Evolutionary conservation across 1,140 invertebrate genomes (phyloP), one percentile per base, ranked within the genome.

Genomic region (Achatina immaculata): DNA sequence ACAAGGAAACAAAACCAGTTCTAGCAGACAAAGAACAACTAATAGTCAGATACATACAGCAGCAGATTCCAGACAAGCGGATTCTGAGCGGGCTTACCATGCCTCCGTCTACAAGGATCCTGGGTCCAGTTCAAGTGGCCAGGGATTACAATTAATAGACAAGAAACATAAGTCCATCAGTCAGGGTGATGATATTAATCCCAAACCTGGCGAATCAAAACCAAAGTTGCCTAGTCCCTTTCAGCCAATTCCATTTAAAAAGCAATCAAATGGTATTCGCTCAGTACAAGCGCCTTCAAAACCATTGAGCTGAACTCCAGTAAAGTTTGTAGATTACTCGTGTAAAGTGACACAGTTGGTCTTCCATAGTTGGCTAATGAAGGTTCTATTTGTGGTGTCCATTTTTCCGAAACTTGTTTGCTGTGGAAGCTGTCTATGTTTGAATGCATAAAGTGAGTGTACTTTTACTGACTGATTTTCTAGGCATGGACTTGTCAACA

Each of bases 231-330:
- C 58, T 21, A 76, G 24, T 4, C 74, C 74, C 2, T 76, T 76
- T 76, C 74, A 76, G 24, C 74, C 74, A 19, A 76, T 76, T 28
- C 74, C 74, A 3, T 76, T 62, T 34, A 76, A 65, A 43, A 58
- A 51, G 51, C 74, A 76, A 14, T 34, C 1, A 24, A 76, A 76
- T 65, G 74, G 74, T 0, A 38, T 76, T 21, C 48, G 74, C 31
- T 62, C 74, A 38, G 74, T 76, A 2, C 31, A 76, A 34, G 74
- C 74, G 21, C 74, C 74, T 2, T 55, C 51, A 14, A 62, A n/a
- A n/a, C n/a, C n/a, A n/a, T n/a, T n/a, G n/a, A n/a, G n/a, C n/a
- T n/a, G n/a, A n/a, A n/a, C n/a, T n/a, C n/a, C n/a, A n/a, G n/a
- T n/a, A n/a, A n/a, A n/a, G n/a, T n/a, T n/a, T n/a, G n/a, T n/a